Percentiles rank a stretch among this genome's conserved stretches.
Conservation (phyloP, 1,140 invertebrate species). For the Scaptomyza graminum region DNA sequence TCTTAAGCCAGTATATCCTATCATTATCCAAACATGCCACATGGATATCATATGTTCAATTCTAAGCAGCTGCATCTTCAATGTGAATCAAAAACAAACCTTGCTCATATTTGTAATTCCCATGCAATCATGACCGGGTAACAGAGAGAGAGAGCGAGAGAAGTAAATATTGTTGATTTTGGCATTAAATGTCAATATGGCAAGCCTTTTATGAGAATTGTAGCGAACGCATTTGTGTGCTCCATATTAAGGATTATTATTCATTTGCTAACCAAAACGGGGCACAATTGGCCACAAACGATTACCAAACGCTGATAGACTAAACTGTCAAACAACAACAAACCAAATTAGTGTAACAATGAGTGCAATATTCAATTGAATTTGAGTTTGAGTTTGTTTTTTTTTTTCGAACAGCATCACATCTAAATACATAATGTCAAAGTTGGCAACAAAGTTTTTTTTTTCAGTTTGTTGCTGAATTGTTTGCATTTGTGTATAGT, state of each 20-base stretch:
- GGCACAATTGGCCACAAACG: constrained; percentile 59
- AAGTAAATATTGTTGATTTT: constrained; percentile 15
- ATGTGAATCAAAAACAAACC: constrained; percentile 25
- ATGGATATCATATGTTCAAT: neutral
- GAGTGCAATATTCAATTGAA: constrained; percentile 33
- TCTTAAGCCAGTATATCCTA: neutral
- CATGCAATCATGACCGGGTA: constrained; percentile 11
- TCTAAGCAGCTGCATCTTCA: constrained; percentile 13
- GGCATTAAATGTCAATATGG: constrained; percentile 72
- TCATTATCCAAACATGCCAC: neutral
- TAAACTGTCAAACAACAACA: constrained; percentile 63
- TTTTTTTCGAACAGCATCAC: neutral
- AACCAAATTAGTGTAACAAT: constrained; percentile 68
- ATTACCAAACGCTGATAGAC: constrained; percentile 67
- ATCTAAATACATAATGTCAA: constrained; percentile 30
- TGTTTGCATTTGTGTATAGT: constrained; percentile 14
- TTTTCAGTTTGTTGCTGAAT: constrained; percentile 19
- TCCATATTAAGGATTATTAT: constrained; percentile 79
- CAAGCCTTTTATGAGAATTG: constrained; percentile 73
- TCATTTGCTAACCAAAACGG: constrained; percentile 68
- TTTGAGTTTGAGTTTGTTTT: neutral
- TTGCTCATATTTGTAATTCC: constrained; percentile 43
- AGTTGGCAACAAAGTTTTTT: constrained; percentile 69
- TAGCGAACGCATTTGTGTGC: constrained; percentile 72
- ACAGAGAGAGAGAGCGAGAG: neutral